Base-by-base conservation (phyloP, 2,113 vertebrate genomes). In the Scalopus aquaticus region DNA sequence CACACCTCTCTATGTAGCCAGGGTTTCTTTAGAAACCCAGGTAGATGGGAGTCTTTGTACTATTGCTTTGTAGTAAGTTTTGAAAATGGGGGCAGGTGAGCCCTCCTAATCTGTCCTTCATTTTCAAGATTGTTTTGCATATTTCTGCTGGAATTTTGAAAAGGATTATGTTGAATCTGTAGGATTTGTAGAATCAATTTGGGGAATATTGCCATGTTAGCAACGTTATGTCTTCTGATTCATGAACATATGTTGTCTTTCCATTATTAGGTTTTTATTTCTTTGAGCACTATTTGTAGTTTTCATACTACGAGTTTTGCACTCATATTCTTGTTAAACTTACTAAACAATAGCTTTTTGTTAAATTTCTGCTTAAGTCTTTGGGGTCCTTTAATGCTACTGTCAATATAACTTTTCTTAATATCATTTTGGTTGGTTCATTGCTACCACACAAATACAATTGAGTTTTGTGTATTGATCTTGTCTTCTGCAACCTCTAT, bases 101-200 rank as follows among this genome's bases (percentile, higher is more conserved):
- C 69, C 10, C 64, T 81, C 32, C 72, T 39, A 81, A 20, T 93
- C 78, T 46, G 22, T 72, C 54, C 65, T 84, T 72, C 26, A 81
- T 62, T 86, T 90, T 78, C 46, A 86, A 94, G 69, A 60, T 39
- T 86, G 26, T 80, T 93, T 90, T n/a, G n/a, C n/a, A n/a, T n/a
- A n/a, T n/a, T n/a, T n/a, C n/a, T n/a, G 44, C 37, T 82, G 93
- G 15, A 32, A 79, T 49, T 86, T 76, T 86, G 60, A 51, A 93
- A 93, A 73, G 20, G 28, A 64, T 56, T 80, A 16, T 72, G 20
- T 83, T 54, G 69, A 12, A n/a, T n/a, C n/a, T n/a, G n/a, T n/a
- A n/a, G n/a, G n/a, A n/a, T n/a, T n/a, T n/a, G n/a, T n/a, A n/a
- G n/a, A n/a, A 67, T 64, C 42, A 92, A 30, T 87, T 39, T 42